These are phyloP conservation scores for Poecilia wingei DNA, from an alignment of 2,797 vertebrate genomes.

Conservation along the genomic window DNA sequence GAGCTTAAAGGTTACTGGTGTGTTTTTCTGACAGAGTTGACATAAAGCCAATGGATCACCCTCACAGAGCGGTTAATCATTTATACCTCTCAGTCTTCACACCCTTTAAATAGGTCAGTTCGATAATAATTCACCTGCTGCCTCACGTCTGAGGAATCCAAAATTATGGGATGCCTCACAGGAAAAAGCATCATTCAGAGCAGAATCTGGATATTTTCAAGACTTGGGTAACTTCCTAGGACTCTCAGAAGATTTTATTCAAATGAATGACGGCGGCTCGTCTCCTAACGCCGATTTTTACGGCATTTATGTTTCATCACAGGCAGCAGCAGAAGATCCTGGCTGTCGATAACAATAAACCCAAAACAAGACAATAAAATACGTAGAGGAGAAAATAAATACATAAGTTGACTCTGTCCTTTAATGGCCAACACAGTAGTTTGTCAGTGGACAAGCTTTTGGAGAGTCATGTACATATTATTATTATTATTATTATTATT, in stretches of 20 bases:
- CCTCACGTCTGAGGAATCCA: not conserved
- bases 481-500: no score
- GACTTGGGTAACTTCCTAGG: not conserved
- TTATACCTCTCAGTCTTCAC: not conserved
- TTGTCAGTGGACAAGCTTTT: not conserved
- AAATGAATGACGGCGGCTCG: not conserved
- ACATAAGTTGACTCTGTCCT: not conserved
- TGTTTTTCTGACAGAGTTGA: not conserved
- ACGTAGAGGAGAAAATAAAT: not conserved
- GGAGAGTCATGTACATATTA: not conserved
- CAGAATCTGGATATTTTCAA: not conserved
- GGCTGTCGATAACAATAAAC: not conserved
- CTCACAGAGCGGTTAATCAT: not conserved
- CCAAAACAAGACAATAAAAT: not conserved
- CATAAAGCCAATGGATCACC: not conserved
- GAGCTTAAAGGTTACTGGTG: not conserved
- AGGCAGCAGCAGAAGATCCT: not conserved
- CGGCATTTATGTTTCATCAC: not conserved
- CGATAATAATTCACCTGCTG: not conserved
- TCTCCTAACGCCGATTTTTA: not conserved
- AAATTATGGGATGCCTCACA: not conserved
- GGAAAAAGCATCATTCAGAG: not conserved
- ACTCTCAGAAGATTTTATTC: not conserved
- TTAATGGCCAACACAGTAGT: not conserved
- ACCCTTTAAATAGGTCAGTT: not conserved